Base-by-base conservation (phyloP, 2,888 invertebrate genomes). In the Plebejus anna region DNA sequence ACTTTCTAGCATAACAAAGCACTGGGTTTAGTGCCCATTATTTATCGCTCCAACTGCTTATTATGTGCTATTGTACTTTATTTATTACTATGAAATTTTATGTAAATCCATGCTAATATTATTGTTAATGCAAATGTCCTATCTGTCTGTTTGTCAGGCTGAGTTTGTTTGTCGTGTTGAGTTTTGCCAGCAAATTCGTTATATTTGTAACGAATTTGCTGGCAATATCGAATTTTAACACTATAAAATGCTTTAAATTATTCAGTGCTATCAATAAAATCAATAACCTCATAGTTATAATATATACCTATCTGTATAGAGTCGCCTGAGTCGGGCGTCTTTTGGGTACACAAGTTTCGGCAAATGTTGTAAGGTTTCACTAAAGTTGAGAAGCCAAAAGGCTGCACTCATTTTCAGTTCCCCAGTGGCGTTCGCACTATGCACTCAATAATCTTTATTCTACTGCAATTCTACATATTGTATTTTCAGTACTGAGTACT, bases 1-100 rank as follows among this genome's bases (percentile, higher is more conserved):
- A 76, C 72, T 76, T 76, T 61, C 72, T 72, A 72, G 42, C 47
- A 57, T 71, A 76, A 72, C 59, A 59, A 59, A 76, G 76, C 28
- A 28, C 72, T 72, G 59, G 71, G 55, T 16, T 76, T 72, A 59
- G 71, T 76, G 72, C n/a, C 28, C 72, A 22, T 72, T 72, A 42
- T 59, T 59, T 76, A 76, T 71, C 61, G 59, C 59, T 71, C 32
- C 22, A 42, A 47, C 71, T 59, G 59, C 72, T 76, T 28, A 13
- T 55, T 73, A 55, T 6, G 5, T 42, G 32, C 73, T 51, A 55
- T 73, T 28, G 32, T 55, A 32, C 13, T 16, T 73, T 55, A 51
- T 73, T 55, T 73, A 73, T 73, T 55, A 32, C 51, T 55, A n/a
- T 7, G 16, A 28, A 51, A 51, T 32, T 73, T 73, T 73, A 16